Base-by-base conservation (phyloP, 2,797 vertebrate genomes). In the Numenius phaeopus region DNA sequence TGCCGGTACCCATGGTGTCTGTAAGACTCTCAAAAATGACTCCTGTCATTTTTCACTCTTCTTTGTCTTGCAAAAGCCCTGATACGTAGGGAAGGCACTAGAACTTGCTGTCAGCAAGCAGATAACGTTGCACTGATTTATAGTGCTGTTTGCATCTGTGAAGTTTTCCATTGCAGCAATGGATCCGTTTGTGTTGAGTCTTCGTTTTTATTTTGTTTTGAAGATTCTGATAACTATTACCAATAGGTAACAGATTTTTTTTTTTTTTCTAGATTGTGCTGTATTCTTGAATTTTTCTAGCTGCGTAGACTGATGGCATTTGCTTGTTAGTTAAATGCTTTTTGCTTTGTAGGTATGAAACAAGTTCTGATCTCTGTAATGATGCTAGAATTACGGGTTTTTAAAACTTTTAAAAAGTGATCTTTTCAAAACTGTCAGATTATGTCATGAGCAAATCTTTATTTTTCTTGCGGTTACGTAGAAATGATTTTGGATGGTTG, bases 151-250 rank as follows among this genome's bases (percentile, higher is more conserved):
- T 5, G 1, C 78, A 49, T 93, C 92, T 82, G 75, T 87, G 19
- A 94, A 94, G 90, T 92, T 95, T 89, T 91, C 66, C 72, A 52
- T 79, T 95, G 87, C 82, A 61, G 79, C 82, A 81, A 8, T 55
- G 39, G 76, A 69, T 71, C 84, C 50, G 76, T 89, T 81, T 89
- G 69, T 90, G 49, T 83, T 94, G 20, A 49, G n/a, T 59, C 42
- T 77, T 86, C 18, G 4, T 64, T 84, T 91, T 76, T 75, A n/a
- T 71, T 87, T 83, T 58, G 14, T 34, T 88, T 67, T 83, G 46
- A 69, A 69, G 44, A 21, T 80, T 58, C 30, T 72, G 61, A 5
- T 85, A 58, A 83, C 14, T 89, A 73, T 81, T 55, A 72, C 42
- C 50, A 49, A 27, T 18, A 59, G 19, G 23, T 29, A 64, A 7